Evolutionary conservation across 2,888 invertebrate genomes (phyloP), one percentile per base, ranked within the genome.

Genomic region (Epistrophella euchroma): DNA sequence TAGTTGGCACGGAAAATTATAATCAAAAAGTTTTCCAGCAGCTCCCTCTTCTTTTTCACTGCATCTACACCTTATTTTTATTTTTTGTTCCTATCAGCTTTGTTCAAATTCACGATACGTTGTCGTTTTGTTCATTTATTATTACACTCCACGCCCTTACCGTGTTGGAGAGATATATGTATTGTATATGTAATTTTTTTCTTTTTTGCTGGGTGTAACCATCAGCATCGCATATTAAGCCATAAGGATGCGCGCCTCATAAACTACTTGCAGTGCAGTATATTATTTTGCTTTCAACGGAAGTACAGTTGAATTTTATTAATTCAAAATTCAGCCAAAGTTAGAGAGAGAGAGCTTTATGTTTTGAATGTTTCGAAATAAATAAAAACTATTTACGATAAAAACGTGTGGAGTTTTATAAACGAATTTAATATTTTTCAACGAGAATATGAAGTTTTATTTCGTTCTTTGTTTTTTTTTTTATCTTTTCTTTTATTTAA

Each of bases 1-100:
- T 52, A 80, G 85, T 85, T 85, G 85, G 85, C 85, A 80, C 81
- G 85, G 81, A 85, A 85, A 85, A 85, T 85, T 80, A 85, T 85
- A 85, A 85, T 85, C 85, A 85, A 80, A 85, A 85, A 76, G 72
- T 85, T 78, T 85, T 85, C 25, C 81, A 68, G 58, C 71, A 17
- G n/a, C 11, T 37, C 25, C 73, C 45, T 37, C 6, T 22, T 7
- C 9, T 32, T 60, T 45, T 17, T 45, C 45, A 3, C 32, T 25
- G 17, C 28, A 45, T 45, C 28, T 25, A 52, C 55, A n/a, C 28
- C 32, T 45, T 22, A 6, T 22, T 6, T 64, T 22, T 62, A 68
- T 68, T 80, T 70, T n/a, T n/a, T n/a, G n/a, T n/a, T 52, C 25
- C 74, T 55, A 81, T 64, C 81, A 73, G 77, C 73, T 82, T 82